Conservation (phyloP, 2,888 invertebrate species). For the Sphecodes monilicornis region DNA sequence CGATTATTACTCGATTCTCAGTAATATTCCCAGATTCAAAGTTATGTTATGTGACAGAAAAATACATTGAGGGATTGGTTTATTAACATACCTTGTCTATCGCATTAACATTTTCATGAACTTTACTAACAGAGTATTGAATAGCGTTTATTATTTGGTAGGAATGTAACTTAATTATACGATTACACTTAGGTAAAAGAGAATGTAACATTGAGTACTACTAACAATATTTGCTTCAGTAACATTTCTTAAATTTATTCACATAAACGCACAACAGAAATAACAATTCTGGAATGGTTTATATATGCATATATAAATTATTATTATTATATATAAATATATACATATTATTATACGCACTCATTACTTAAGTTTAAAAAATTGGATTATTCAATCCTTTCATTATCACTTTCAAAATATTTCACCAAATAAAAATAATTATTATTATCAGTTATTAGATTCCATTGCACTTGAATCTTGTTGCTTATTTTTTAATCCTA, state of each 20-base stretch:
- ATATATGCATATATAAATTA: not conserved
- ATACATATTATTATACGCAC: not conserved
- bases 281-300: not conserved
- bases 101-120: too few species aligned
- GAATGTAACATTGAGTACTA: not conserved
- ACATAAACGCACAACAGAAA: not conserved
- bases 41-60: too few species aligned
- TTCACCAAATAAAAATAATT: constrained; percentile 20
- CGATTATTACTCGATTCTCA: too few species aligned
- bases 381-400: not conserved
- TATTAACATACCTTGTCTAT: too few species aligned
- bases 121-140: too few species aligned
- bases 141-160: too few species aligned
- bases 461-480: constrained; percentile 16
- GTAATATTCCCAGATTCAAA: too few species aligned
- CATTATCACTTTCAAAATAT: not conserved
- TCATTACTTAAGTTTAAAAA: not conserved
- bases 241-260: not conserved
- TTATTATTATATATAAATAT: not conserved
- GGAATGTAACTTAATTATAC: too few species aligned
- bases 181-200: too few species aligned
- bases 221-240: not conserved
- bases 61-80: too few species aligned
- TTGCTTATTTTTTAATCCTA: constrained; percentile 74
- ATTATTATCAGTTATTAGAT: constrained; percentile 2